Conservation (phyloP, 2,888 invertebrate species). For the Branchinecta sandiegonensis region DNA sequence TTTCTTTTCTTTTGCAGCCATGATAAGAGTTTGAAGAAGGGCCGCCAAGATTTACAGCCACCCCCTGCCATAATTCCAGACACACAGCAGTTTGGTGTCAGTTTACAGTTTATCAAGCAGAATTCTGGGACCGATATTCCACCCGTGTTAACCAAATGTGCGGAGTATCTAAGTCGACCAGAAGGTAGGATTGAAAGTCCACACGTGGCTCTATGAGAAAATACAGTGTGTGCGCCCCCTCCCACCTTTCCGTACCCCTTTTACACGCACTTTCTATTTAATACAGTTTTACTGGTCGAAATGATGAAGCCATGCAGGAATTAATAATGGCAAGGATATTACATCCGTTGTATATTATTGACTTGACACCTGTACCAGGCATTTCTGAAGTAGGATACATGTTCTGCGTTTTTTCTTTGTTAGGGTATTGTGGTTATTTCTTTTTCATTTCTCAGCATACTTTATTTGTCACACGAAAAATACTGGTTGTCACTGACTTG, state of each 20-base stretch:
- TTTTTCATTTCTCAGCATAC: no score
- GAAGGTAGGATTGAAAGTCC: slow-evolving; percentile 47
- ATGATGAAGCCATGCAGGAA: no score
- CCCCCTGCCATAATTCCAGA: slow-evolving; percentile 1
- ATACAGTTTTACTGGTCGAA: not conserved
- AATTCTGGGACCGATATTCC: slow-evolving; percentile 70
- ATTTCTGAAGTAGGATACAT: no score
- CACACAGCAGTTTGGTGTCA: slow-evolving; percentile 91
- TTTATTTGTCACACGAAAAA: no score
- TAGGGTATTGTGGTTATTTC: no score
- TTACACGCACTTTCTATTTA: not conserved
- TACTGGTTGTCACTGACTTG: no score
- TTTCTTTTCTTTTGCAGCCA: slow-evolving; percentile 43
- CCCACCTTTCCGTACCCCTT: not conserved
- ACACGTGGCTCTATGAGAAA: no score
- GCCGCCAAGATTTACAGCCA: slow-evolving; percentile 21
- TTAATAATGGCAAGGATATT: no score
- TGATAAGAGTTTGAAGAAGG: slow-evolving; percentile 54
- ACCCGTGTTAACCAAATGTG: slow-evolving; percentile 76
- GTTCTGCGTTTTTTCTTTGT: no score
- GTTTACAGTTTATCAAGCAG: slow-evolving; percentile 75
- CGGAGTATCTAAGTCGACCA: slow-evolving; percentile 74
- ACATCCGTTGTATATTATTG: no score
- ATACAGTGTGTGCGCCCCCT: no score
- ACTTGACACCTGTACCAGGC: no score